Base-by-base conservation (phyloP, 2,888 invertebrate species). In the Trichopoda pennipes region DNA sequence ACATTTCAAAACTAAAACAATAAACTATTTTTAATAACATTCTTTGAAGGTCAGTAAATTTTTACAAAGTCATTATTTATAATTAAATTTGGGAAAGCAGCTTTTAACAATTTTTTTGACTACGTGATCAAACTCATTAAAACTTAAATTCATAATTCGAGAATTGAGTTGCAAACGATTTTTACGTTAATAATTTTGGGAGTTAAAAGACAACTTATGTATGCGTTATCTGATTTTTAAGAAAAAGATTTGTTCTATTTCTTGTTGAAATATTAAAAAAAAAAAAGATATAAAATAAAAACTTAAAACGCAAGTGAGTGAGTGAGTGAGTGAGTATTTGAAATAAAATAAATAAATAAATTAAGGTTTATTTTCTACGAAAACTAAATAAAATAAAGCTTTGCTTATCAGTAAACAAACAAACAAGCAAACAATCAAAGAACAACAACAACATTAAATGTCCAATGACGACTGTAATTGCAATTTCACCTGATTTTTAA, bases 361-460 rank as follows among this genome's bases (percentile, higher is more conserved):
- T 44, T 8, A 7, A 12, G 38, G 47, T 28, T 51, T 58, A 4
- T 32, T 42, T 32, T 44, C n/a, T n/a, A 78, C 16, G 56, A 38
- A 64, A 17, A 28, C 8, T 4, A 28, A 66, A 58, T 51, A 60
- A 55, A 58, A 28, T 53, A 73, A 77, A 81, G 81, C 81, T 81
- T 69, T 63, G 73, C 68, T 81, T 81, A 77, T 81, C 81, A 81
- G 73, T 69, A 38, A 74, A 16, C 68, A 53, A 61, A 76, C 38
- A 66, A 53, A 64, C n/a, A n/a, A n/a, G n/a, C n/a, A n/a, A n/a
- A n/a, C n/a, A n/a, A n/a, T n/a, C n/a, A n/a, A 14, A 17, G 12
- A 6, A 14, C 9, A 3, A 6, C 55, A 44, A 7, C 51, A 42
- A 28, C 23, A 66, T n/a, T 60, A 42, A n/a, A 10, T 16, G 47